These are phyloP conservation scores for Sussaba pulchella DNA, from an alignment of 2,888 invertebrate species.

Conservation along the genomic window DNA sequence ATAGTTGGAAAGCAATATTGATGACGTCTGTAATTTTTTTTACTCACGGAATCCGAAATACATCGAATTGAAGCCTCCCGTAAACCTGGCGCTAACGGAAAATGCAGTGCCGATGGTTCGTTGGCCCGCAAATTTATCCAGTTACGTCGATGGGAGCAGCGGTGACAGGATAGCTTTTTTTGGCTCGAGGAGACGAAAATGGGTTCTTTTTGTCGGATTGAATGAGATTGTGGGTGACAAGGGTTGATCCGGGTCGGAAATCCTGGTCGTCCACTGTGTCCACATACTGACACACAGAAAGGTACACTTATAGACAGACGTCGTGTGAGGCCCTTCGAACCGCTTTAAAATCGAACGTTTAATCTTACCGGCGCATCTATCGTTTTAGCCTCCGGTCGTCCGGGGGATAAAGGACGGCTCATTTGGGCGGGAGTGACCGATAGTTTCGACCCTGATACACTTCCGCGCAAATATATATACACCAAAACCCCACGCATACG, in stretches of 20 bases:
- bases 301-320: slow-evolving; percentile 29
- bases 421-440: slow-evolving; percentile 71
- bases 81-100: too few relatives aligned
- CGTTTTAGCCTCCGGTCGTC: slow-evolving; percentile 69
- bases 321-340: slow-evolving; percentile 31
- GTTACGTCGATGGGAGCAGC: not conserved
- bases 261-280: too few relatives aligned
- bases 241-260: slow-evolving; percentile 20
- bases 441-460: slow-evolving; percentile 56
- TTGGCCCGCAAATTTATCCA: slow-evolving; percentile 29
- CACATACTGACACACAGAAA: not conserved
- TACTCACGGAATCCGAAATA: too few relatives aligned
- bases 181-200: not conserved
- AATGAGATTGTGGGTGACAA: slow-evolving; percentile 71
- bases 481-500: slow-evolving; percentile 3
- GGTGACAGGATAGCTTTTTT: slow-evolving; percentile 24
- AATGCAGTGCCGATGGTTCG: slow-evolving; percentile 8
- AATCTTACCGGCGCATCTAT: slow-evolving; percentile 76
- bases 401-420: slow-evolving; percentile 65
- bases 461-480: slow-evolving; percentile 5
- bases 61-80: too few relatives aligned
- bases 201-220: slow-evolving; percentile 50
- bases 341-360: slow-evolving; percentile 74
- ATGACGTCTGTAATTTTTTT: too few relatives aligned
- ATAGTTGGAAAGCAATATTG: too few relatives aligned